phyloP scores from a whole-genome alignment of 2,797 vertebrate species.

The Heteromormyrus szaboi region DNA sequence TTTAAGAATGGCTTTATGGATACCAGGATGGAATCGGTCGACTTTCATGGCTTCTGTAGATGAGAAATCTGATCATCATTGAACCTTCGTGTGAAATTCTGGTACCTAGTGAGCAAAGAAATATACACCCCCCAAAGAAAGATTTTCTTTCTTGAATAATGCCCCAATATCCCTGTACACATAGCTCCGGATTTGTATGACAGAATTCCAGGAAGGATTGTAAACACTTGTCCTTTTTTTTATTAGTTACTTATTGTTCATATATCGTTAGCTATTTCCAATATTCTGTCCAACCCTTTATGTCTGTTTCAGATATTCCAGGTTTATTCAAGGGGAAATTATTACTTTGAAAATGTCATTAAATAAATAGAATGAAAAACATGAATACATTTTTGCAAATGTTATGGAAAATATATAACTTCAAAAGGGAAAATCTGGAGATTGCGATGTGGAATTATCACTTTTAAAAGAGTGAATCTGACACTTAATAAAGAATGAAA shows the following conservation, averaged over 20 bases:
- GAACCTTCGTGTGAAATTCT: background rate
- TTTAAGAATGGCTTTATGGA: background rate
- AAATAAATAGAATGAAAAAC: background rate
- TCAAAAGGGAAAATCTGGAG: background rate
- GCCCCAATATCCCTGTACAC: background rate
- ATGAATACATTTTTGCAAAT: background rate
- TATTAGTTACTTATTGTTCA: background rate
- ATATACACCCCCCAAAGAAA: background rate
- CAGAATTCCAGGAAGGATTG: background rate
- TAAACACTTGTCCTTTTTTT: background rate
- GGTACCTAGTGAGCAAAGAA: background rate
- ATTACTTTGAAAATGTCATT: constrained; percentile 7
- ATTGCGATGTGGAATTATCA: background rate
- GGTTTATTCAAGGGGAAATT: background rate
- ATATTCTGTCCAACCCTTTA: background rate
- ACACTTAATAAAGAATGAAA: background rate
- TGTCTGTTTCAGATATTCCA: background rate
- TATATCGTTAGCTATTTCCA: background rate
- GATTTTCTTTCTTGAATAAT: background rate
- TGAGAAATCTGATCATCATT: background rate
- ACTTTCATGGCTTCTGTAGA: background rate
- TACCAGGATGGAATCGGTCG: background rate
- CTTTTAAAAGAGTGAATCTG: background rate
- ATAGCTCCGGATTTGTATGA: background rate
- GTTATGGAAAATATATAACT: background rate